phyloP scores from a whole-genome alignment of 1,140 invertebrate genomes.

The Myzus persicae region DNA sequence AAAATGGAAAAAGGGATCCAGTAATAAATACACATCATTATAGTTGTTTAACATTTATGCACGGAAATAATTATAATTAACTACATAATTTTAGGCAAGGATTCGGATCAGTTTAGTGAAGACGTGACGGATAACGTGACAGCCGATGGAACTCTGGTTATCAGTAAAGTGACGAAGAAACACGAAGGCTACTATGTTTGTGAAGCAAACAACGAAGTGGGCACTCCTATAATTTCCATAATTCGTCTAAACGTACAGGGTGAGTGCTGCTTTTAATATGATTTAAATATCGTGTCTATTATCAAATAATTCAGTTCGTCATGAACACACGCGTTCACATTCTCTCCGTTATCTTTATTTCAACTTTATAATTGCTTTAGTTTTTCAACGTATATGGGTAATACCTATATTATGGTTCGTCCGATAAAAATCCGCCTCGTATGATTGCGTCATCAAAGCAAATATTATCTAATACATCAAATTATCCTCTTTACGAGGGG shows the following conservation, averaged over 20 bases:
- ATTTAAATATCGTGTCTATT: no score
- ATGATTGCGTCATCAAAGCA: no score
- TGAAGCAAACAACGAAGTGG: conserved; percentile 73
- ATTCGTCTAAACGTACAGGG: conserved; percentile 73
- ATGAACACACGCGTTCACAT: no score
- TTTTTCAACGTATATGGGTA: no score
- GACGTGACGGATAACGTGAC: conserved; percentile 57
- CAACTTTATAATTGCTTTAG: no score
- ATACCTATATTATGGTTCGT: no score
- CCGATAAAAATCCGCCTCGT: no score
- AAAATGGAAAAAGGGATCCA: conserved; percentile 67
- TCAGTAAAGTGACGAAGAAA: conserved; percentile 67
- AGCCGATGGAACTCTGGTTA: conserved; percentile 67
- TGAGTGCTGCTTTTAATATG: conserved; percentile 64
- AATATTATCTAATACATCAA: no score
- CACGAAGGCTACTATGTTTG: conserved; percentile 71
- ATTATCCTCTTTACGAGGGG: no score
- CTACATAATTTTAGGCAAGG: conserved; percentile 31
- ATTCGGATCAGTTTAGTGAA: conserved; percentile 46
- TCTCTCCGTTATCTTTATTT: no score
- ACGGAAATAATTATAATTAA: background rate
- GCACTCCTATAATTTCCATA: conserved; percentile 72
- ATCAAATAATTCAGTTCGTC: no score
- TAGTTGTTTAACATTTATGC: background rate
- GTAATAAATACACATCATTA: conserved; percentile 60